Evolutionary conservation across 2,113 vertebrate genomes (phyloP).

Genomic region (Gavialis gangeticus): DNA sequence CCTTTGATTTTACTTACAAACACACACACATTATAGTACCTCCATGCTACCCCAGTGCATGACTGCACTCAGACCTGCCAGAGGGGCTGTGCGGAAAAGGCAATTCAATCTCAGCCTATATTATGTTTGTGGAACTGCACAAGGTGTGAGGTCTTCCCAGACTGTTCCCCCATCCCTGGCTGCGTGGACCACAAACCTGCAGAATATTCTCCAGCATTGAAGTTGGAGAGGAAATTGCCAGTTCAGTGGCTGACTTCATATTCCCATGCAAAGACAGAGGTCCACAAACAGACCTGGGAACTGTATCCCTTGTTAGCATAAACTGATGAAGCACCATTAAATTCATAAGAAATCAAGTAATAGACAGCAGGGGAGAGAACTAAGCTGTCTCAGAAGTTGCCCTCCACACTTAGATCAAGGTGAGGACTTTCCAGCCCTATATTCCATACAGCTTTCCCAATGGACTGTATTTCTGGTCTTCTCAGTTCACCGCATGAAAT

Average conservation of each 20-base stretch:
- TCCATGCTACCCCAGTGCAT: not conserved
- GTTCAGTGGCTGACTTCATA: not conserved
- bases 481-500: not conserved
- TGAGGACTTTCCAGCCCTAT: not conserved
- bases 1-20: not conserved
- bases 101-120: not conserved
- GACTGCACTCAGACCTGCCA: accelerated
- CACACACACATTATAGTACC: no score
- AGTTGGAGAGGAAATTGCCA: not conserved
- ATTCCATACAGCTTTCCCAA: not conserved
- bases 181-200: not conserved
- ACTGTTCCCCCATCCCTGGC: not conserved
- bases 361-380: not conserved
- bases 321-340: not conserved
- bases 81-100: not conserved
- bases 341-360: not conserved
- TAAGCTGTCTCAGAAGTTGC: not conserved
- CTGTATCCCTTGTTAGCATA: not conserved
- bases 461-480: not conserved
- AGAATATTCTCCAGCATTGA: not conserved
- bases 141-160: not conserved
- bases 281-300: not conserved
- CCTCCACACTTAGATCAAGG: not conserved
- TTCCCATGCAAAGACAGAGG: not conserved
- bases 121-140: not conserved